Conservation (phyloP, 2,113 vertebrate genomes). For the Oxyruncus cristatus region DNA sequence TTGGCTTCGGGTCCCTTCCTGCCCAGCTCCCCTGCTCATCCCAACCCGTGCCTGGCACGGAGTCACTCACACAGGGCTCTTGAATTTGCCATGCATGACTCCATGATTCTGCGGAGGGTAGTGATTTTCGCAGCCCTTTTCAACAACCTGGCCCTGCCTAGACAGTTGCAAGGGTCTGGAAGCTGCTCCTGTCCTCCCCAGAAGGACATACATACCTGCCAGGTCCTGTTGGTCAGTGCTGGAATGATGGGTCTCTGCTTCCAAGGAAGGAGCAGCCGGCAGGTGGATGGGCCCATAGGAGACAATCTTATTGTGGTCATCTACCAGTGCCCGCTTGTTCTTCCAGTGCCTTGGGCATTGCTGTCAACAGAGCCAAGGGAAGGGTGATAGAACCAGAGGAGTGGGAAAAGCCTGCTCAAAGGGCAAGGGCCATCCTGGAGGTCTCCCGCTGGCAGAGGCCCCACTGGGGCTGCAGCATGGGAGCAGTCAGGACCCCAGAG, state of each 20-base stretch:
- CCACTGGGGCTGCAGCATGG: neutral
- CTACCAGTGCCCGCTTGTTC: neutral
- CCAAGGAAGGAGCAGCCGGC: neutral
- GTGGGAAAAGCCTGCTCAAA: rapidly evolving
- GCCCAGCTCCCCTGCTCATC: neutral
- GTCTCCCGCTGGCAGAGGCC: neutral
- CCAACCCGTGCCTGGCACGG: rapidly evolving
- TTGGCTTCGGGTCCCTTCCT: neutral
- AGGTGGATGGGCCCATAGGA: conserved; percentile 65
- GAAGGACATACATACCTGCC: neutral
- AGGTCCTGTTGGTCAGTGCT: neutral
- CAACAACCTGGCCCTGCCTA: neutral
- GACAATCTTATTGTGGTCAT: conserved; percentile 53
- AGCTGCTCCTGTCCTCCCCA: neutral
- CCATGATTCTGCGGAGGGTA: neutral
- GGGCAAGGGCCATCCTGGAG: neutral
- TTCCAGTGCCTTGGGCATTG: conserved; percentile 9
- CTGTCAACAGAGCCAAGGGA: conserved; percentile 19
- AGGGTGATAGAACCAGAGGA: neutral
- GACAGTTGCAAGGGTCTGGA: neutral
- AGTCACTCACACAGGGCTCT: neutral
- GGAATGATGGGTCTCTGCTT: neutral
- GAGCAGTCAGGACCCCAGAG: neutral
- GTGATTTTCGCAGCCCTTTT: neutral
- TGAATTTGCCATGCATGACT: rapidly evolving